Evolutionary conservation across 1,140 invertebrate species (phyloP), one percentile per base, ranked within the genome.

Genomic region (Ylistrum balloti): DNA sequence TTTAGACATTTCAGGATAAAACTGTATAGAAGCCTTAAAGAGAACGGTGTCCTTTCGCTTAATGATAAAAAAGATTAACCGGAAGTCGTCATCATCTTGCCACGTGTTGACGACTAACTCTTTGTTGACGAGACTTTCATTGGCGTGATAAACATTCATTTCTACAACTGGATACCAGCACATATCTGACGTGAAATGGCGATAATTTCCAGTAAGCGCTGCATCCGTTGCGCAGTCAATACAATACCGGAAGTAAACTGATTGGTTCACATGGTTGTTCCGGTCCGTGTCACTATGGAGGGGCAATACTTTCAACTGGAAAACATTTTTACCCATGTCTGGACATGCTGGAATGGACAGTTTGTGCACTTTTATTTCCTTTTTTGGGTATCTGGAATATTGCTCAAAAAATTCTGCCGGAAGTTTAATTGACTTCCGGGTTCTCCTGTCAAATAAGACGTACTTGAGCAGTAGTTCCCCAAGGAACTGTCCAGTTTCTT

Each of bases 181-280:
- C 90, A 90, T 88, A 34, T 90, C 90, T 28, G 87, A 74, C 3
- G 28, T 34, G 38, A 90, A 90, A 33, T 90, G 48, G n/a, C 33
- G 33, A 41, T 90, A 90, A 7, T 86, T 33, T 7, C 87, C 87
- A n/a, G 33, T 48, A 10, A 90, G 38, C 0, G 90, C 48, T 0
- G 90, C 90, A 15, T 88, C 22, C 7, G 90, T 90, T 9, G 90
- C 90, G 41, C 56, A 88, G 45, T 90, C 87, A 35, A 90, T 88
- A 32, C 90, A 90, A n/a, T 38, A 90, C 85, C 88, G 85, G 13
- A 90, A 41, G 41, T 90, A 90, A 5, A 32, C 38, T 7, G 90
- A 85, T 13, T 90, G 90, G 38, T 90, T 90, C 17, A 90, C 87
- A 33, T 90, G 90, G 11, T 88, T 88, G 33, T 90, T 90, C 13